Evolutionary conservation across 2,113 vertebrate genomes (phyloP).

Genomic region (Stomatorhinus ivindoensis): DNA sequence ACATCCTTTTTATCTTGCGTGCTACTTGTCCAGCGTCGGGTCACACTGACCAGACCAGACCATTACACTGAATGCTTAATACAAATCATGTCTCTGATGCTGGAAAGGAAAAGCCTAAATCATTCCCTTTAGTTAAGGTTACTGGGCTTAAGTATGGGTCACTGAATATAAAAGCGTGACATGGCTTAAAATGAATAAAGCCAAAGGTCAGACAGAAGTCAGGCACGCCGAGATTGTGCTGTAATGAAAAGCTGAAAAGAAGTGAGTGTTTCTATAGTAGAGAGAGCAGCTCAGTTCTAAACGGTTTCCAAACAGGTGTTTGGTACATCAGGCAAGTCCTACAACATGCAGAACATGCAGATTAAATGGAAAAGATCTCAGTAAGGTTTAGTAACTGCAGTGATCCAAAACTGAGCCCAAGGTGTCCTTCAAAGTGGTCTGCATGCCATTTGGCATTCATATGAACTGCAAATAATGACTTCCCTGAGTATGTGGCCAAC

Average conservation of each 20-base stretch:
- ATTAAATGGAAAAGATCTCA: background rate
- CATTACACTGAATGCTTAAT: background rate
- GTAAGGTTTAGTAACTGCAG: background rate
- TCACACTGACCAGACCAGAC: background rate
- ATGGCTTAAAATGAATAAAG: background rate
- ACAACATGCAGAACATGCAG: background rate
- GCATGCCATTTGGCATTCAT: background rate
- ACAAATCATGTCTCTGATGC: background rate
- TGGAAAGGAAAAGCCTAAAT: background rate
- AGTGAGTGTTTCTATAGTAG: background rate
- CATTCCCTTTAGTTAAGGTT: background rate
- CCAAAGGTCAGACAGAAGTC: background rate
- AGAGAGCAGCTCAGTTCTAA: background rate
- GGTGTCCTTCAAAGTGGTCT: background rate
- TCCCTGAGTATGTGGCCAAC: background rate
- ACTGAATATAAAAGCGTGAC: background rate
- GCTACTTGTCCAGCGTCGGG: background rate
- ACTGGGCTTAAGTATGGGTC: background rate
- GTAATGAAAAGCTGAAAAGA: background rate
- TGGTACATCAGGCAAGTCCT: background rate
- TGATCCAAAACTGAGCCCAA: background rate
- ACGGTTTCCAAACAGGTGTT: background rate
- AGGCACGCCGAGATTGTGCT: background rate
- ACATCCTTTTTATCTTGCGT: background rate
- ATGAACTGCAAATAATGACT: background rate